Percentiles rank a stretch among this genome's conserved stretches.
phyloP scores from a whole-genome alignment of 2,888 invertebrate genomes.

The Prenolepis imparis region DNA sequence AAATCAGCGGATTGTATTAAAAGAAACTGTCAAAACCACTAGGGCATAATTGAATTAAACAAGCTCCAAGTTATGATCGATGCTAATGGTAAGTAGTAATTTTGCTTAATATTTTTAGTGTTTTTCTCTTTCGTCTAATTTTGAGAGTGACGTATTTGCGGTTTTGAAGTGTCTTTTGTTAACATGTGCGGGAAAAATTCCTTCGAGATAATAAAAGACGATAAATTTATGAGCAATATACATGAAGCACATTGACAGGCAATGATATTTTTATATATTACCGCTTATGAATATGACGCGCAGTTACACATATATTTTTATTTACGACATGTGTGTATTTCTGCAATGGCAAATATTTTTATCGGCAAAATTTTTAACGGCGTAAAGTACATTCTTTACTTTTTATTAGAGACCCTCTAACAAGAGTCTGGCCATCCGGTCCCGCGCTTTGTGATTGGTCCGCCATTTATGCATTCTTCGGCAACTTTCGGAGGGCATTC shows the following conservation, averaged over 20 bases:
- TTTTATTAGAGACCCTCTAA: too few species aligned
- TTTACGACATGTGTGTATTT: background rate
- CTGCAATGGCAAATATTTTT: background rate
- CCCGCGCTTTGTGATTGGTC: too few species aligned
- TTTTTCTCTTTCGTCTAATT: too few species aligned
- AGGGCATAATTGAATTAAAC: slow-evolving; percentile 38
- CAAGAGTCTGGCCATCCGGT: too few species aligned
- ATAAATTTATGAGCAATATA: background rate
- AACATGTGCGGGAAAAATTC: too few species aligned
- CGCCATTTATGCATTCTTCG: too few species aligned
- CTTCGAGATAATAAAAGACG: background rate
- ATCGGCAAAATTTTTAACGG: background rate
- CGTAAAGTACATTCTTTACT: background rate
- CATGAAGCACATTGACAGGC: background rate
- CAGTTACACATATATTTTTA: background rate
- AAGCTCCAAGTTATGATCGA: slow-evolving; percentile 80
- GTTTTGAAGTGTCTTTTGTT: too few species aligned
- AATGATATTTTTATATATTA: background rate
- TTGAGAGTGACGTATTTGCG: too few species aligned
- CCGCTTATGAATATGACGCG: background rate
- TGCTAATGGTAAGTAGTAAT: slow-evolving; percentile 78
- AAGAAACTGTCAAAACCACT: slow-evolving; percentile 6
- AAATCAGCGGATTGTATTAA: background rate
- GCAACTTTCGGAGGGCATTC: too few species aligned
- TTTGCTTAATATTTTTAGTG: too few species aligned